Evolutionary conservation across 2,113 vertebrate species (phyloP).

Genomic region (Jaculus jaculus): DNA sequence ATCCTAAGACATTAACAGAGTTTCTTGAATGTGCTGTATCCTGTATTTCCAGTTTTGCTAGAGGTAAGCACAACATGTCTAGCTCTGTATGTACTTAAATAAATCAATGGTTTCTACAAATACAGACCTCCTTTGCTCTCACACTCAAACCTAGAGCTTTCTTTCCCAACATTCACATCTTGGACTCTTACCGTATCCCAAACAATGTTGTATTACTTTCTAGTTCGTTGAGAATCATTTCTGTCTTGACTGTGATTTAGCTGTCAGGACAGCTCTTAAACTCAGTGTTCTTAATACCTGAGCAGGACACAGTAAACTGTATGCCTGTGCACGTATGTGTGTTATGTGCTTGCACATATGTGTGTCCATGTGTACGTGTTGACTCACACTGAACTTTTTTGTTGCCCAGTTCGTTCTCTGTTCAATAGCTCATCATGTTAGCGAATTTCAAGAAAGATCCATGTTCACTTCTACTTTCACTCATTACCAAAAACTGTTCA

Average conservation of each 20-base stretch:
- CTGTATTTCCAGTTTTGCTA: not conserved
- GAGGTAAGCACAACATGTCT: not conserved
- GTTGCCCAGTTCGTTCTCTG: not conserved
- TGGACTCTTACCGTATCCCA: not conserved
- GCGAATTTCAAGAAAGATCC: not conserved
- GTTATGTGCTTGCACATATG: too few relatives aligned
- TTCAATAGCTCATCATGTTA: not conserved
- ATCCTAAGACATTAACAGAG: not conserved
- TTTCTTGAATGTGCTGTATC: not conserved
- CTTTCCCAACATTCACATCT: not conserved
- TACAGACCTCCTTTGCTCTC: not conserved
- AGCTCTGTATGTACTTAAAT: not conserved
- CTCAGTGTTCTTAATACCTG: not conserved
- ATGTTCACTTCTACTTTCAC: not conserved
- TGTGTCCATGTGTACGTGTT: not conserved
- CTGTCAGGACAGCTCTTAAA: not conserved
- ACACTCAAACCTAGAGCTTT: not conserved
- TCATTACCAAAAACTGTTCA: conserved; percentile 13
- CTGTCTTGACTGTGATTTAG: not conserved
- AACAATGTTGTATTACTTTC: not conserved
- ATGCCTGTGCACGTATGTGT: too few relatives aligned
- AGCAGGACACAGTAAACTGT: not conserved
- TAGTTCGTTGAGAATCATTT: not conserved
- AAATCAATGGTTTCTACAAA: not conserved
- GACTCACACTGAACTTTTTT: not conserved